Base-by-base conservation (phyloP, 1,140 invertebrate species). In the Formica selysi region DNA sequence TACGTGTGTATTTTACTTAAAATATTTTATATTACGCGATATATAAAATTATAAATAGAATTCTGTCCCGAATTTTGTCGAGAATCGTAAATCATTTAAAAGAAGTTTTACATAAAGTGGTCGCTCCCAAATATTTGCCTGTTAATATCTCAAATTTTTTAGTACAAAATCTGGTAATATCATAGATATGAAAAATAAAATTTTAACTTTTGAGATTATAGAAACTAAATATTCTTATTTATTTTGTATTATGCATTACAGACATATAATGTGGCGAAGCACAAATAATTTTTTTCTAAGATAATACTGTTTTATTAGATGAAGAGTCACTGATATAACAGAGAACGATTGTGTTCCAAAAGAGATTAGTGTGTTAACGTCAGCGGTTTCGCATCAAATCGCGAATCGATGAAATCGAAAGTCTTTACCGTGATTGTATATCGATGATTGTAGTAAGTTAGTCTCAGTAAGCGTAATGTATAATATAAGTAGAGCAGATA, bases 401-500 rank as follows among this genome's bases (percentile, higher is more conserved):
- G 76, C 76, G 59, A 87, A 89, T 80, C 85, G 70, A 73, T 68
- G 7, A 71, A 67, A 64, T 62, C 65, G 64, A 80, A 73, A 86
- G 74, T 86, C 64, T 81, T 51, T 70, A 54, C 36, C 76, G 65
- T 76, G 85, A 76, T 81, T 80, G 67, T 87, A 87, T 80, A 87
- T 80, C 68, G 84, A 84, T 59, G 61, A 54, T 62, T 64, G 38
- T 91, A 89, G 78, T 62, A 59, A 85, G 67, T 90, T 85, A 90
- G 67, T 64, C 83, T 57, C 32, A 62, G 62, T 90, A 80, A 76
- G 79, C 57, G 19, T 89, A 90, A 74, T 83, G 48, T 92, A 92
- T 51, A 51, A 91, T 92, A 92, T 51, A 51, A 91, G 86, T 70
- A 88, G 87, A 90, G 67, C 79, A 83, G 67, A 73, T 51, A 51